Percentiles rank a stretch among this genome's conserved stretches.
phyloP scores from a whole-genome alignment of 2,113 vertebrate genomes.

The Falcunculus frontatus region DNA sequence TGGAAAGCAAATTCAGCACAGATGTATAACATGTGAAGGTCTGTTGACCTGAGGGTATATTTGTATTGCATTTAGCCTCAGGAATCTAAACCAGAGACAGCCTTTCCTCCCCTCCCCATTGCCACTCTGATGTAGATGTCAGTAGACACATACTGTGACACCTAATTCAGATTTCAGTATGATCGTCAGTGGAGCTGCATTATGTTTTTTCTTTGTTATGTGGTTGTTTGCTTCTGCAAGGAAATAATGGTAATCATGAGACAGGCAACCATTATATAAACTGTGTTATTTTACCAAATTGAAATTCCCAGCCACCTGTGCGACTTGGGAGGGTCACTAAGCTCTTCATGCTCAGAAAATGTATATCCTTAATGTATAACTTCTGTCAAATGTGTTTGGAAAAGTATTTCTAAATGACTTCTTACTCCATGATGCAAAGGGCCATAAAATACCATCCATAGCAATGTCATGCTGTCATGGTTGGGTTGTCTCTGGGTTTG shows the following conservation, averaged over 20 bases:
- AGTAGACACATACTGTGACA: not conserved
- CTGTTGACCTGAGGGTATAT: not conserved
- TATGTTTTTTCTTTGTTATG: not conserved
- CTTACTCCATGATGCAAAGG: not conserved
- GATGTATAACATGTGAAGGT: not conserved
- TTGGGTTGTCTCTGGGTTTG: not conserved
- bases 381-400: not conserved
- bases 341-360: not conserved
- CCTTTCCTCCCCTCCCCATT: not conserved
- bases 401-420: not conserved
- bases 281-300: not conserved
- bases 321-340: not conserved
- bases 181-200: not conserved
- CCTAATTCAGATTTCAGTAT: not conserved
- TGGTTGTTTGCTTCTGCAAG: not conserved
- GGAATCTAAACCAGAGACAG: not conserved
- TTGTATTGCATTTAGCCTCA: not conserved
- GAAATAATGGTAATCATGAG: not conserved
- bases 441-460: not conserved
- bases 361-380: not conserved
- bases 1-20: not conserved
- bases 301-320: not conserved
- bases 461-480: not conserved
- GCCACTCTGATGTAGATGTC: not conserved
- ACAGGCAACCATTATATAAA: not conserved